These are phyloP conservation scores for Heliconius erato DNA, from an alignment of 2,888 invertebrate species.

Conservation along the genomic window DNA sequence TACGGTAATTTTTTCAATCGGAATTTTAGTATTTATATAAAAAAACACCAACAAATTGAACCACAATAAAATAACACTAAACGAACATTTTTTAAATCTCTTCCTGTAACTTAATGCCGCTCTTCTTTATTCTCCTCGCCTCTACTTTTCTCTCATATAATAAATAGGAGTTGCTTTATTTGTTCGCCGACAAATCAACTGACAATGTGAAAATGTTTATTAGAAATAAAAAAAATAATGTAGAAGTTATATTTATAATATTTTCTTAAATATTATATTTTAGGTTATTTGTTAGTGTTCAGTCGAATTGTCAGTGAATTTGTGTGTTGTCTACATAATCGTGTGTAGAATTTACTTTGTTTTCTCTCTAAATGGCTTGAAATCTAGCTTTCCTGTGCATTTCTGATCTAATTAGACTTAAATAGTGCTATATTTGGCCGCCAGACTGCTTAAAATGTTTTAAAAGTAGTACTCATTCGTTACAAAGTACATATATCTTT, in stretches of 20 bases:
- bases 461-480: too few species aligned
- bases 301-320: conserved; percentile 2
- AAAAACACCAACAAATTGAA: neutral
- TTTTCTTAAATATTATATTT: neutral
- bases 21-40: too few species aligned
- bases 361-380: conserved; percentile 12
- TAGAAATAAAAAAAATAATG: neutral
- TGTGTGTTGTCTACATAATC: neutral
- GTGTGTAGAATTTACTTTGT: neutral
- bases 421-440: conserved; percentile 8
- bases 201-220: conserved; percentile 12
- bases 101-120: neutral
- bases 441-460: neutral
- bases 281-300: neutral
- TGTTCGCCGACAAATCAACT: neutral
- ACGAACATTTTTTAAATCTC: neutral
- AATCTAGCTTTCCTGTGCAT: conserved; percentile 26
- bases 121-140: neutral
- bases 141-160: conserved; percentile 1
- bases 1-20: too few species aligned
- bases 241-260: neutral
- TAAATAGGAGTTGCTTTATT: neutral
- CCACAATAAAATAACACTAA: neutral
- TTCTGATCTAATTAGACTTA: conserved; percentile 15
- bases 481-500: too few species aligned